A percentile compares a stretch with the other conserved stretches of the same genome.
Evolutionary conservation across 2,797 vertebrate genomes (phyloP).

Genomic region (Phyllotis vaccarum): DNA sequence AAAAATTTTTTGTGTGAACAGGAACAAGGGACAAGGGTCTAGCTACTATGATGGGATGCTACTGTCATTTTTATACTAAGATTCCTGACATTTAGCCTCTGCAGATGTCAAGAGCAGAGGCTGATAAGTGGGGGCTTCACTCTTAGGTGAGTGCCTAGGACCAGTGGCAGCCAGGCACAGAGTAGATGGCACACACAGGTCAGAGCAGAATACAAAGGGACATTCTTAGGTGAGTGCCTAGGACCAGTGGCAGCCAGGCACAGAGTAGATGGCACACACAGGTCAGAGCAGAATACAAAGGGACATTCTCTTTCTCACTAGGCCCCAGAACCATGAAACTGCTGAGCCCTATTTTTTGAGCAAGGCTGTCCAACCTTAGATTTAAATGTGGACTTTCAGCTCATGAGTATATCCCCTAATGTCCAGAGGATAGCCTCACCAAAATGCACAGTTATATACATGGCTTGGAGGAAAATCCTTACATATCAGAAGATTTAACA

Average conservation of each 20-base stretch:
- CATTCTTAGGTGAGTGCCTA: not conserved
- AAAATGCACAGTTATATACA: conserved; percentile 58
- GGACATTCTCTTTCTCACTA: not conserved
- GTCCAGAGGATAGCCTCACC: conserved; percentile 42
- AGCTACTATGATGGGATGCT: not conserved
- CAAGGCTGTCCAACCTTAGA: conserved; percentile 61
- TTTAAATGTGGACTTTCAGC: conserved; percentile 71
- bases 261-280: not conserved
- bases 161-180: not conserved
- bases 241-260: not conserved
- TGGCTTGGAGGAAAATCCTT: conserved; percentile 3
- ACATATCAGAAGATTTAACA: conserved; percentile 64
- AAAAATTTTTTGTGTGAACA: conserved; percentile 15
- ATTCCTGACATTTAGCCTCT: not conserved
- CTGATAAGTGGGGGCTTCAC: not conserved
- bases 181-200: not conserved
- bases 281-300: not conserved
- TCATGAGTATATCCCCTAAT: conserved; percentile 66
- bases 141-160: not conserved
- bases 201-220: not conserved
- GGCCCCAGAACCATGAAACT: conserved; percentile 28
- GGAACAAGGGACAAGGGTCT: not conserved
- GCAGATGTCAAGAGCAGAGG: not conserved
- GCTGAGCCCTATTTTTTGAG: conserved; percentile 66
- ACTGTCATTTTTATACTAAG: not conserved